Evolutionary conservation across 2,113 vertebrate species (phyloP).

Genomic region (Lanius collurio): DNA sequence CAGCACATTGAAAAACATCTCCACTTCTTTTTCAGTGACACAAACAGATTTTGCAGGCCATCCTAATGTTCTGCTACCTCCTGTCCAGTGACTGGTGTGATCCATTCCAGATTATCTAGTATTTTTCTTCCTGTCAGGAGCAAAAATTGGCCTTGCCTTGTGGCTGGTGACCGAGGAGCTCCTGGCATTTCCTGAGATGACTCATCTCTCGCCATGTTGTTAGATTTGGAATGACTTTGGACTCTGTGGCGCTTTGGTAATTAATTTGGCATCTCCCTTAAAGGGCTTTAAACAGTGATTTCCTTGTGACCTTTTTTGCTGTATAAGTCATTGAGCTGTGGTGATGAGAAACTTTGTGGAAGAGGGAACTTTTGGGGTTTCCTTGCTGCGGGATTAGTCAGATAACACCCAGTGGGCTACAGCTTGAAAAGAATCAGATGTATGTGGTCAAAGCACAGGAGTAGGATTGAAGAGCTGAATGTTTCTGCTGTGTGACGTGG

Average conservation of each 20-base stretch:
- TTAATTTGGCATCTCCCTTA: neutral
- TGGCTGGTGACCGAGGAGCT: slow-evolving; percentile 37
- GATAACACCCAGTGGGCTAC: neutral
- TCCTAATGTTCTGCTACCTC: neutral
- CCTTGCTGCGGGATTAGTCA: neutral
- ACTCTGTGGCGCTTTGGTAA: slow-evolving; percentile 14
- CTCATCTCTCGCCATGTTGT: neutral
- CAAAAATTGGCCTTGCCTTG: neutral
- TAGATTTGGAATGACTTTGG: neutral
- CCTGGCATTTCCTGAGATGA: slow-evolving; percentile 52
- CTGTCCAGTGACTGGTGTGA: neutral
- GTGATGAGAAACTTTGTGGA: neutral
- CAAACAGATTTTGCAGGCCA: neutral
- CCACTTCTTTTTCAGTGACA: neutral
- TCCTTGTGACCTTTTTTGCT: neutral
- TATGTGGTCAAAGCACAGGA: neutral
- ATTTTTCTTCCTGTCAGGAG: slow-evolving; percentile 26
- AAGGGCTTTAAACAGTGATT: neutral
- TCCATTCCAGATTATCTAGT: neutral
- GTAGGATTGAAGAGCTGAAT: neutral
- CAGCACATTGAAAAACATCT: neutral
- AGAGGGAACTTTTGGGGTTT: neutral
- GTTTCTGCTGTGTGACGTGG: neutral
- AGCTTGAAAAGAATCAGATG: neutral
- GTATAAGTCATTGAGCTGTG: neutral